Evolutionary conservation across 2,797 vertebrate species (phyloP), one percentile per base, ranked within the genome.

Genomic region (Alcedo quadribrachys): DNA sequence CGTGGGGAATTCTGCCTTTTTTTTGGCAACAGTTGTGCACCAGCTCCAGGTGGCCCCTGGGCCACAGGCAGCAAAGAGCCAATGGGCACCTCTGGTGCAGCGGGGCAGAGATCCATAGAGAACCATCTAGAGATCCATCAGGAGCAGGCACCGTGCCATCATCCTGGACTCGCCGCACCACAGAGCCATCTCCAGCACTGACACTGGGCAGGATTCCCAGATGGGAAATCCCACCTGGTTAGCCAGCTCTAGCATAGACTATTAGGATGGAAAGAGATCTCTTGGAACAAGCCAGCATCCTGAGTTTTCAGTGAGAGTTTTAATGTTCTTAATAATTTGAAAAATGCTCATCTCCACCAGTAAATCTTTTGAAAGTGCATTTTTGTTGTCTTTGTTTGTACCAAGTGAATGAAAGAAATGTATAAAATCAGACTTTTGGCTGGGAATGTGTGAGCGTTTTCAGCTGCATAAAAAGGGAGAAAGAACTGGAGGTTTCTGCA

Each of bases 31-130:
- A 95, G 89, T 89, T 96, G 85, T 76, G 82, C 94, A 70, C 46
- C 25, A 62, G 74, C 21, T 55, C 77, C 78, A 84, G 85, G 90
- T 92, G 94, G 89, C 85, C 83, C 90, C 92, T 32, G 51, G 80
- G 92, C 88, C 90, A 84, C 60, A 91, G 60, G 53, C 93, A 92
- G 21, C 93, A 86, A 79, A 87, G 70, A 95, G 93, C 92, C 94
- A 93, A 90, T 91, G 96, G 95, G 96, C 94, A 88, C 53, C 80
- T 43, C 0, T 61, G 92, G 53, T 86, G 89, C 87, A 92, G 42
- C 15, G 74, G 73, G 93, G 95, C 91, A 89, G 73, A 91, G 87
- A 96, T 92, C 87, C 96, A 37, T 37, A 14, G 13, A 37, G 13
- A 37, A 37, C 13, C 37, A 37, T 37, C 37, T 37, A 6, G 37